Base-by-base conservation (phyloP, 2,888 invertebrate genomes). In the Kuschelorhynchus macadamiae region DNA sequence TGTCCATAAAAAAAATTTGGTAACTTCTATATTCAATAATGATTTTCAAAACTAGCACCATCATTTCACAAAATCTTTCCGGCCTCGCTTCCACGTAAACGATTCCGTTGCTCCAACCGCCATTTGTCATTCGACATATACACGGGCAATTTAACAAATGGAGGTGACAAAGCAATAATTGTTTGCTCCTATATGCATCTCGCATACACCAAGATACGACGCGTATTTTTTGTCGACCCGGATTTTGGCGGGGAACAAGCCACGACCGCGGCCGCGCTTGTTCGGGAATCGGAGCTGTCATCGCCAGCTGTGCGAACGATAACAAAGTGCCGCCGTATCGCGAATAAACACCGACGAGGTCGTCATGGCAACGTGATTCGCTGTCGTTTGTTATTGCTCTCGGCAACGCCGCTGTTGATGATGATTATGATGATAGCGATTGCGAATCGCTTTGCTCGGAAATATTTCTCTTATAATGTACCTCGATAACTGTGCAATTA, bases 311-410 rank as follows among this genome's bases (percentile, higher is more conserved):
- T n/a, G n/a, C n/a, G n/a, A n/a, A n/a, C n/a, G n/a, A n/a, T 63
- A 63, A 63, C 55, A 63, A 63, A 63, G 52, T 63, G 47, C 53
- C 46, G 47, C 53, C 46, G 46, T 55, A 61, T 50, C 61, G 61
- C 41, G 52, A 61, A 61, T 52, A 61, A 61, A 52, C 61, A 52
- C 18, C 44, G 52, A 33, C 44, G 18, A 32, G 18, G 44, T 52
- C 61, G 42, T 33, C 32, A 61, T 61, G 49, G 61, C 52, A 52
- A 52, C 52, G 42, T 47, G 50, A 61, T 33, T 61, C 52, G 50
- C 42, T 61, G 16, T 52, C 42, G 50, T 41, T 50, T 36, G 25
- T 59, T 47, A 25, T 60, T 49, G 32, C 44, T 8, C 41, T 39
- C n/a, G 16, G n/a, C 41, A 25, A 25, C 25, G 25, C n/a, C n/a